Base-by-base conservation (phyloP, 1,140 invertebrate genomes). In the Lepidurus apus region DNA sequence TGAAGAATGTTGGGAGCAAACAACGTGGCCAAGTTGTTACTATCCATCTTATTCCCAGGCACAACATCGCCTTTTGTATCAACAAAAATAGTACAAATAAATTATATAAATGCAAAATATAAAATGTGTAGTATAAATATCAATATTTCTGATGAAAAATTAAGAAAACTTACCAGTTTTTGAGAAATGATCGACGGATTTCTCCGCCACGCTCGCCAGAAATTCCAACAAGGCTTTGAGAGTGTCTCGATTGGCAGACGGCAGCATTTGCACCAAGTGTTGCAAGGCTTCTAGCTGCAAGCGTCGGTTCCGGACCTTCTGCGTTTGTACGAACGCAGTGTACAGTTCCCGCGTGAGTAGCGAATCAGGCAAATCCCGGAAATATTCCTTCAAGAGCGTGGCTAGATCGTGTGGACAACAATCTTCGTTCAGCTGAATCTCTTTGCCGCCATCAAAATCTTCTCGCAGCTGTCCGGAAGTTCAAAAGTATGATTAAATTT, bases 1-100 rank as follows among this genome's bases (percentile, higher is more conserved):
- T 96, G 94, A 73, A 97, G 88, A 82, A 98, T 94, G 84, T 97
- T 97, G 1, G 95, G 95, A 2, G 95, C 95, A 85, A 98, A 95
- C 34, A 97, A 89, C 6, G 95, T 97, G 0, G 95, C 95, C 79
- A 98, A 86, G 85, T 96, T 97, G 65, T 90, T 92, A 11, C 92
- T 90, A 84, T 96, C 94, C 95, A 98, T 98, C 87, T 95, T 96
- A 86, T 97, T 97, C 3, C 95, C 95, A 42, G 89, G 83, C 73
- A 93, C 80, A 86, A 90, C 87, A 80, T 90, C 88, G 47, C 90
- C 91, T 86, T 77, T 79, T 7, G 42, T 42, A 13, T 42, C 5
- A 21, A 13, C 8, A 42, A 24, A 75, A 17, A 17, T 79, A 21
- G 74, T 34, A 34, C 34, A 34, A 34, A 34, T 34, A 34, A 34